These are phyloP conservation scores for Chromobotia macracanthus DNA, from an alignment of 2,797 vertebrate genomes.

Conservation along the genomic window DNA sequence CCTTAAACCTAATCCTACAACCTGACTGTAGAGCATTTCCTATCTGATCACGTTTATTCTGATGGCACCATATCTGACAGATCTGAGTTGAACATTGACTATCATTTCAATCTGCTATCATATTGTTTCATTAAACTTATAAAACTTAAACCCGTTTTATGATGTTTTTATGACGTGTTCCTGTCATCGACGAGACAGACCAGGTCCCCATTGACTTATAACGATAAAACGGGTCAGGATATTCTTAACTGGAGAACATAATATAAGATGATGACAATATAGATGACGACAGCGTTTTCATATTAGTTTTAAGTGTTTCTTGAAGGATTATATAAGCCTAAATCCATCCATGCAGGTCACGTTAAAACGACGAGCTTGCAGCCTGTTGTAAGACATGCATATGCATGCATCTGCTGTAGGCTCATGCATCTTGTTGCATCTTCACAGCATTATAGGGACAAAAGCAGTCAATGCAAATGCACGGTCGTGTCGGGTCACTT, in stretches of 20 bases:
- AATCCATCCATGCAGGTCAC: background rate
- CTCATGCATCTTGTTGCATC: background rate
- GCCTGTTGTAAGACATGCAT: background rate
- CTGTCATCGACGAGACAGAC: no score
- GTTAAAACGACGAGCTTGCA: background rate
- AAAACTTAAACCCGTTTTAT: background rate
- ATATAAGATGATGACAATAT: no score
- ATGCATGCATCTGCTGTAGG: no score
- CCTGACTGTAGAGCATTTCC: no score
- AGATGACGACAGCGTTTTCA: no score
- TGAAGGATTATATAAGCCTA: no score
- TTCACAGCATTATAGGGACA: background rate
- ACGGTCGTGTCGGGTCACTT: background rate
- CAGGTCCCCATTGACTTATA: no score
- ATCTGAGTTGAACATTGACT: background rate
- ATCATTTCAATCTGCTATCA: background rate
- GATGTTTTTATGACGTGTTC: background rate
- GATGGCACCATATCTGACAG: background rate
- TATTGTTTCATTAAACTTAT: background rate
- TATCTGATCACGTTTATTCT: background rate
- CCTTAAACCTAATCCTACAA: no score
- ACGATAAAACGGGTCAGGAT: no score
- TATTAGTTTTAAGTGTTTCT: no score
- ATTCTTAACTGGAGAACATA: no score
- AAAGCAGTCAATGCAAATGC: background rate